Percentiles rank a stretch among this genome's conserved stretches.
Evolutionary conservation across 1,140 invertebrate species (phyloP).

Genomic region (Penaeus chinensis): DNA sequence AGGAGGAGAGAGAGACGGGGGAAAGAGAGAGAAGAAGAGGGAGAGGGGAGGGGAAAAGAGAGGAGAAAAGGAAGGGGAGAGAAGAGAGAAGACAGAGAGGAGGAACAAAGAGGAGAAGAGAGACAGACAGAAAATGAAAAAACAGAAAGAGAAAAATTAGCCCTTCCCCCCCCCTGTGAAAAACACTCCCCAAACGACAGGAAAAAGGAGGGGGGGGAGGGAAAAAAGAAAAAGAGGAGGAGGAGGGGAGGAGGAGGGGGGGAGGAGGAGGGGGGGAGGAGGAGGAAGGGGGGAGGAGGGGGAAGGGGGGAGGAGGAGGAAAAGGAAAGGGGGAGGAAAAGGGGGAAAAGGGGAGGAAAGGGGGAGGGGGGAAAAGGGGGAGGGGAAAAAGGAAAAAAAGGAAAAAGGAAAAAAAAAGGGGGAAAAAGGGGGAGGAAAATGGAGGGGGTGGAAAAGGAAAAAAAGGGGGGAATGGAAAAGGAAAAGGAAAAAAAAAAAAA

Average conservation of each 20-base stretch:
- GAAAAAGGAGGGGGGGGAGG: conserved; percentile 8
- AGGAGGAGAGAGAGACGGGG: not conserved
- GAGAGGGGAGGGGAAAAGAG: not conserved
- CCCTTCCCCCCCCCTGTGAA: not conserved
- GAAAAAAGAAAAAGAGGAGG: not conserved
- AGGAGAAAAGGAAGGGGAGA: not conserved
- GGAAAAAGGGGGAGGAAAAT: not conserved
- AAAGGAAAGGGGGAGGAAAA: conserved; percentile 11
- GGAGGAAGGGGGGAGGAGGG: not conserved
- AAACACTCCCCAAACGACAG: not conserved
- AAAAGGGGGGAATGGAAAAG: not conserved
- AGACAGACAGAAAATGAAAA: not conserved
- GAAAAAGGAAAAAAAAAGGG: conserved; percentile 11
- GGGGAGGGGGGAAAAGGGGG: not conserved
- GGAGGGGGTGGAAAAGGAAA: conserved; percentile 9
- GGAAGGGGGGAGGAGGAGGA: not conserved
- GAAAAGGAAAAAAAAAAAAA: conserved; percentile 1
- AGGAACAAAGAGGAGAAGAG: not conserved
- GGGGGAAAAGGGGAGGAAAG: conserved; percentile 1
- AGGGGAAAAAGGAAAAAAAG: not conserved
- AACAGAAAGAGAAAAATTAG: not conserved
- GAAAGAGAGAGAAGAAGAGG: not conserved
- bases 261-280: conserved; percentile 6
- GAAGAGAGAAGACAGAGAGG: not conserved
- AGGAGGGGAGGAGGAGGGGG: not conserved